Percentiles rank a stretch among this genome's conserved stretches.
These are phyloP conservation scores for Macrotus californicus DNA, from an alignment of 2,113 vertebrate species.

Conservation along the genomic window DNA sequence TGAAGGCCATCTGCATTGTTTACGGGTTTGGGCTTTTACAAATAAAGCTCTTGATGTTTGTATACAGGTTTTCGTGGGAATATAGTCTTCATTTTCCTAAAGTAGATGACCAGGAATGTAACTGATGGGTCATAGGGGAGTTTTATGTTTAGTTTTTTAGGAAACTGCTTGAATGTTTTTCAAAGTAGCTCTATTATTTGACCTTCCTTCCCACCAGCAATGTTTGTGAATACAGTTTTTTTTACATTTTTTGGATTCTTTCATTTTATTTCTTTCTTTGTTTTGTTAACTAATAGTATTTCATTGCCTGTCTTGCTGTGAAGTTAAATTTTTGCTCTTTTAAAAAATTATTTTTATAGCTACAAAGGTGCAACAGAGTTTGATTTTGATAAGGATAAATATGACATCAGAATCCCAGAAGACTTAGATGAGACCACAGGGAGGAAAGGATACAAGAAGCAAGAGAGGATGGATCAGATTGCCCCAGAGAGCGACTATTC, in stretches of 20 bases:
- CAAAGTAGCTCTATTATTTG: background rate
- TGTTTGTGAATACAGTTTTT: background rate
- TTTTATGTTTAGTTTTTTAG: background rate
- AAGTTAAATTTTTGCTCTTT: slow-evolving; percentile 34
- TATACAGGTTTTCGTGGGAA: background rate
- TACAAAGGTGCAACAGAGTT: slow-evolving; percentile 87
- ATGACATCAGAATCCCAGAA: slow-evolving; percentile 91
- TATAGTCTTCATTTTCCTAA: background rate
- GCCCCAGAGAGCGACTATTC: slow-evolving; percentile 89
- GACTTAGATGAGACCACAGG: slow-evolving; percentile 82
- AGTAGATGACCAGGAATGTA: background rate
- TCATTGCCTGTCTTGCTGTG: background rate
- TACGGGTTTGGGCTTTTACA: background rate
- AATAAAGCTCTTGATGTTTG: background rate
- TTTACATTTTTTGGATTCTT: background rate
- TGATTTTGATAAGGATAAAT: slow-evolving; percentile 90
- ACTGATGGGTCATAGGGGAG: background rate
- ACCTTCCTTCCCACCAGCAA: background rate
- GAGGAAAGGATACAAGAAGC: slow-evolving; percentile 80
- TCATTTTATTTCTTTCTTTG: background rate
- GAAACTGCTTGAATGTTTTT: background rate
- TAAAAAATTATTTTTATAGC: slow-evolving; percentile 75
- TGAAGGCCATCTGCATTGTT: background rate
- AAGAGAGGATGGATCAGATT: slow-evolving; percentile 80
- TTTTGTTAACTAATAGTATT: background rate